Evolutionary conservation across 2,888 invertebrate genomes (phyloP).

Genomic region (Phaedon cochleariae): DNA sequence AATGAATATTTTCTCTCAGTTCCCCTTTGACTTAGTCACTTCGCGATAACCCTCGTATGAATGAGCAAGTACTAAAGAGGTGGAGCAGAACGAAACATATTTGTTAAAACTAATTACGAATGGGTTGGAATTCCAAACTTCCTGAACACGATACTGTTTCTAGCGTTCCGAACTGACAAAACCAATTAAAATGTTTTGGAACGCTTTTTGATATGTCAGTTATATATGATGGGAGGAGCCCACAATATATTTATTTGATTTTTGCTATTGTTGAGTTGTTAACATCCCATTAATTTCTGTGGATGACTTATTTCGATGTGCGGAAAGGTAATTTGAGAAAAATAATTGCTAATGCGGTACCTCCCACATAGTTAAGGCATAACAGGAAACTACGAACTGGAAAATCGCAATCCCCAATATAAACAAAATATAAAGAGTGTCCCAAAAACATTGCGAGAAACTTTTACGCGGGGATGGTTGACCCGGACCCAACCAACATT

Average conservation of each 20-base stretch:
- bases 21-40: neutral
- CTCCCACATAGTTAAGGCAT: neutral
- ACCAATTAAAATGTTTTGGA: neutral
- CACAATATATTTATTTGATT: neutral
- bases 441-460: too few relatives aligned
- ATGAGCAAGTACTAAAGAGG: constrained; percentile 8
- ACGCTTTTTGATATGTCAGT: neutral
- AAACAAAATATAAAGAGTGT: too few relatives aligned
- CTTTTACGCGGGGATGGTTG: too few relatives aligned
- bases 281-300: neutral
- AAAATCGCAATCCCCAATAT: too few relatives aligned
- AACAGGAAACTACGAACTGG: too few relatives aligned
- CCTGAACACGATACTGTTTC: neutral
- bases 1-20: neutral
- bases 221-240: neutral
- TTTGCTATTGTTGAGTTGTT: neutral
- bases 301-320: neutral
- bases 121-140: neutral
- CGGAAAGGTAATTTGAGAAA: neutral
- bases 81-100: constrained; percentile 20
- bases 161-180: neutral
- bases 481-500: too few relatives aligned
- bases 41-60: neutral
- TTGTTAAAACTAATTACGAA: constrained; percentile 5
- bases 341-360: neutral